Evolutionary conservation across 2,113 vertebrate species (phyloP).

Genomic region (Gobius niger): DNA sequence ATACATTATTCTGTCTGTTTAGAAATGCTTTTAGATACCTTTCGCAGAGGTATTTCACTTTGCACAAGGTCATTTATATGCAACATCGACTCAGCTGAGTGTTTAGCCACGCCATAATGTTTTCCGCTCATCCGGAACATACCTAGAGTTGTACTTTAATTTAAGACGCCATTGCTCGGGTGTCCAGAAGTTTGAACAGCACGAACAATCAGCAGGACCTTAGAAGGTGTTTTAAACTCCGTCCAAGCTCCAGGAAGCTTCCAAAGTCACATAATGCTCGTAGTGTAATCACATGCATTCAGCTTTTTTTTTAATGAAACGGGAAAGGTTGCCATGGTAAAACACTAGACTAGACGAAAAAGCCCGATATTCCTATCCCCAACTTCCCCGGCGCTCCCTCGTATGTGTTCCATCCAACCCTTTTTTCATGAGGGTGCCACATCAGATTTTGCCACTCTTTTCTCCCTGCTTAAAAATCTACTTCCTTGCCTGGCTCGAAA

Average conservation of each 20-base stretch:
- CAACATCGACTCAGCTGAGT: background rate
- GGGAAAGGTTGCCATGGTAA: background rate
- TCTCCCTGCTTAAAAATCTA: background rate
- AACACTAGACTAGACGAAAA: background rate
- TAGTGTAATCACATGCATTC: no score
- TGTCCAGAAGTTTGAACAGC: no score
- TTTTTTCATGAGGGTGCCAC: conserved; percentile 11
- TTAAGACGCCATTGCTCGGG: no score
- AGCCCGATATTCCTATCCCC: background rate
- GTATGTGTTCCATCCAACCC: background rate
- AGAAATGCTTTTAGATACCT: background rate
- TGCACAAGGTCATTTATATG: background rate
- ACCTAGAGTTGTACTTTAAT: no score
- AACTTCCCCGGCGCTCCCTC: background rate
- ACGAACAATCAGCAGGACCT: no score
- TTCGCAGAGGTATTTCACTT: background rate
- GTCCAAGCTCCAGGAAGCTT: no score
- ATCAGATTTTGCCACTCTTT: conserved; percentile 7
- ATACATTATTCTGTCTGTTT: background rate
- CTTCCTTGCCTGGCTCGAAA: background rate
- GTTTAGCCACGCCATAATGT: no score
- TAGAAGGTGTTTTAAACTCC: no score
- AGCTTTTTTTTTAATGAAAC: no score
- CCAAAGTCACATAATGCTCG: no score
- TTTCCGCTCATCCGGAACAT: no score